Conservation (phyloP, 2,113 vertebrate species). For the Mesoclemmys tuberculata region DNA sequence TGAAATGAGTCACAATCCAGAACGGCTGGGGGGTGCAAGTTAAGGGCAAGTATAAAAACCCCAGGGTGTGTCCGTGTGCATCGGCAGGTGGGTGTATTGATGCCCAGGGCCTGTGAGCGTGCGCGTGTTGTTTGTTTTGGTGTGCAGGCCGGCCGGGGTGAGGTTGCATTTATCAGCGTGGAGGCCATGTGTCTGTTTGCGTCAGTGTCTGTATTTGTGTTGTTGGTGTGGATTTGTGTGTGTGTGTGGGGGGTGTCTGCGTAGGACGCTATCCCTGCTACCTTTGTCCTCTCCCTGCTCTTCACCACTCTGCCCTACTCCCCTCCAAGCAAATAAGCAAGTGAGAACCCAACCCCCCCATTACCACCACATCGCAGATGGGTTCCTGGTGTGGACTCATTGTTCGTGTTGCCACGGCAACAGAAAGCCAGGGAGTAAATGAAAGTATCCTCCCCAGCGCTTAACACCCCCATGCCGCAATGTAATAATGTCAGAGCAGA, state of each 20-base stretch:
- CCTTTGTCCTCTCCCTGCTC: background rate
- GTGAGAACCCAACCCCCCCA: conserved; percentile 71
- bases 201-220: background rate
- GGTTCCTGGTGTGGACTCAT: conserved; percentile 75
- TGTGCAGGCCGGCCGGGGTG: accelerated
- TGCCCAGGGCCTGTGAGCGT: background rate
- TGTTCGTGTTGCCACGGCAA: conserved; percentile 76
- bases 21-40: background rate
- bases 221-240: background rate
- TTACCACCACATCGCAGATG: conserved; percentile 76
- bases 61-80: background rate
- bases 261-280: background rate
- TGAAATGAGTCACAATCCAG: background rate
- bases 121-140: background rate
- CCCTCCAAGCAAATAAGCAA: conserved; percentile 63
- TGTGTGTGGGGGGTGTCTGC: background rate
- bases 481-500: conserved; percentile 45
- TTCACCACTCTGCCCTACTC: conserved; percentile 49
- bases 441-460: conserved; percentile 53
- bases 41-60: background rate
- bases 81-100: background rate
- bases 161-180: background rate
- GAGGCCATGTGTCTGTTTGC: background rate
- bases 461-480: conserved; percentile 38
- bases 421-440: conserved; percentile 62